Evolutionary conservation across 2,888 invertebrate genomes (phyloP), one percentile per base, ranked within the genome.

Genomic region (Philereme transversata): DNA sequence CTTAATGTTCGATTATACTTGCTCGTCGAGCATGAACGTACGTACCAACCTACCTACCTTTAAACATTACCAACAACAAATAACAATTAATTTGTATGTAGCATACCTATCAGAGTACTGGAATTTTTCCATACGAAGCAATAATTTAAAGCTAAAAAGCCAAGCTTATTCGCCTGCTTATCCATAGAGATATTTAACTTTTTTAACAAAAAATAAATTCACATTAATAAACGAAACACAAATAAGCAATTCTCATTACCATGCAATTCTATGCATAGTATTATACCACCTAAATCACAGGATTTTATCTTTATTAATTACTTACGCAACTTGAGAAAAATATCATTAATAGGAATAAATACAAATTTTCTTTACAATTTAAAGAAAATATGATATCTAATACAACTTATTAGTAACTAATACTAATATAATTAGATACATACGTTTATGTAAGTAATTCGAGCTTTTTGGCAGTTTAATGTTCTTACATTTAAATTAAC

Each of bases 401-500:
- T n/a, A 44, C 44, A 51, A 43, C 43, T 51, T 51, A 43, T 51
- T 51, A 10, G 35, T 10, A 9, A 35, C 10, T 33, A 40, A 40
- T 40, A 8, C 7, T 40, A 6, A 4, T 5, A 38, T 4, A 36
- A 22, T 1, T 38, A 38, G 3, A 22, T 22, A 22, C 22, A 22
- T 22, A 22, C 22, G 22, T 38, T n/a, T 43, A 43, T 43, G 5
- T 43, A 10, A 43, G 10, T 43, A 43, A 48, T 51, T 48, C 33
- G n/a, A 22, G 41, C 38, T 48, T 49, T 35, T 60, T 45, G 53
- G 57, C 48, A 59, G 61, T 50, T 59, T 5, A 50, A 62, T 5
- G 62, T 51, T 55, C 60, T 62, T 67, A 51, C 36, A 52, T 53
- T 51, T 46, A 33, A 43, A n/a, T 6, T 35, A 67, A 67, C 51